Evolutionary conservation across 2,797 vertebrate species (phyloP).

Genomic region (Silurus aristotelis): DNA sequence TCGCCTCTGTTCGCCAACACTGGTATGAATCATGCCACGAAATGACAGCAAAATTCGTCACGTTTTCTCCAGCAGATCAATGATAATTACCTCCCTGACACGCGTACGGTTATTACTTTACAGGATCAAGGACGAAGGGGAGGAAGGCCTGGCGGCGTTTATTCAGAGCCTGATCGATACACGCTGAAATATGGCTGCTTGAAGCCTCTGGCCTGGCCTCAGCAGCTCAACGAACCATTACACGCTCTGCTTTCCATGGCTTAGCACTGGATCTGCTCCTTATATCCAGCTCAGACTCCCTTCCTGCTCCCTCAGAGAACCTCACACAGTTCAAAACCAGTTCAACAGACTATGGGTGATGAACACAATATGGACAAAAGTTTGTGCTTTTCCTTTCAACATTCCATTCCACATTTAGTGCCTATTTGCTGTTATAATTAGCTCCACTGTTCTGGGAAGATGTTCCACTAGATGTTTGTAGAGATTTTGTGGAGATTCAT

Average conservation of each 20-base stretch:
- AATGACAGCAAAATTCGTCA: conserved; percentile 83
- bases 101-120: conserved; percentile 98
- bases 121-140: conserved; percentile 91
- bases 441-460: no score
- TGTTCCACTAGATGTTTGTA: no score
- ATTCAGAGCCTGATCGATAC: conserved; percentile 86
- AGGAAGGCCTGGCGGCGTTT: conserved; percentile 54
- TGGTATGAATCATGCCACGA: conserved; percentile 87
- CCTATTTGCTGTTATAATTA: no score
- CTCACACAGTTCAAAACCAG: conserved; percentile 5
- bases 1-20: conserved; percentile 35
- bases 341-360: no score
- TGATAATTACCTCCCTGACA: conserved; percentile 98
- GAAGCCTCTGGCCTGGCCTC: conserved; percentile 85
- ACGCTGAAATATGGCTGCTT: conserved; percentile 90
- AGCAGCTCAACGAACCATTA: conserved; percentile 91
- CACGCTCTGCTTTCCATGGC: conserved; percentile 74
- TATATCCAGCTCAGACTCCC: conserved; percentile 73
- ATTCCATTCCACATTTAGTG: no score
- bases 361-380: no score
- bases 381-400: no score
- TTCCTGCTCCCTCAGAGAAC: conserved; percentile 47
- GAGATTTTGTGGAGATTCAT: no score
- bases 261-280: conserved; percentile 80
- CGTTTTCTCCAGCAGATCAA: conserved; percentile 87